Conservation (phyloP, 2,888 invertebrate species). For the Horisme vitalbata region DNA sequence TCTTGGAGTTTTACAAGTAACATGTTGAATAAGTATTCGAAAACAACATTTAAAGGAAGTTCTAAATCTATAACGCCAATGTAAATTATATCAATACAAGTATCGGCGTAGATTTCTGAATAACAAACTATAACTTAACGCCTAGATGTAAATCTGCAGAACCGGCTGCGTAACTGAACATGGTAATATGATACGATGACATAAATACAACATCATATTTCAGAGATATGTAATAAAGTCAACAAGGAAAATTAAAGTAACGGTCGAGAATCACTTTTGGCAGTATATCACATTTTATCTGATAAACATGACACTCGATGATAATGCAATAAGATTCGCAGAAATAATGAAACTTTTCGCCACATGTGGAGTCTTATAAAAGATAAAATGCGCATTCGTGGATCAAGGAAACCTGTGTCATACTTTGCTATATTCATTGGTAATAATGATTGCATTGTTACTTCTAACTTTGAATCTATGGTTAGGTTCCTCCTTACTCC, state of each 20-base stretch:
- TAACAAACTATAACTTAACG: not conserved
- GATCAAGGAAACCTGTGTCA: conserved; percentile 34
- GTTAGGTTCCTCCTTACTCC: no score
- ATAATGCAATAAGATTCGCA: conserved; percentile 29
- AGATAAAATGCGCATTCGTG: not conserved
- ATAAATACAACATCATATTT: conserved; percentile 14
- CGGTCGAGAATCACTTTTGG: conserved; percentile 14
- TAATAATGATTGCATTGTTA: conserved; percentile 7
- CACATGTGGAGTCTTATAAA: conserved; percentile 29
- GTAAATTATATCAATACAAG: conserved; percentile 2
- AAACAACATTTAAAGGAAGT: conserved; percentile 5
- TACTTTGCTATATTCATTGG: conserved; percentile 29
- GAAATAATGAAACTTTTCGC: conserved; percentile 27
- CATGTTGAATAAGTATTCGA: not conserved
- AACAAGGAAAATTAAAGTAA: conserved; percentile 26
- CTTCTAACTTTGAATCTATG: no score
- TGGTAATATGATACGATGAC: conserved; percentile 24
- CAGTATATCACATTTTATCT: conserved; percentile 21
- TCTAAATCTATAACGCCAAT: conserved; percentile 1
- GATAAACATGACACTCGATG: conserved; percentile 25
- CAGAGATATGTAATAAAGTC: conserved; percentile 14
- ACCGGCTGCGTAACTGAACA: conserved; percentile 32
- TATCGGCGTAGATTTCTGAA: not conserved
- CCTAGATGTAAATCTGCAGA: conserved; percentile 36
- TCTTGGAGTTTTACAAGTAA: no score